Evolutionary conservation across 2,797 vertebrate species (phyloP).

Genomic region (Enteromius argenteus): DNA sequence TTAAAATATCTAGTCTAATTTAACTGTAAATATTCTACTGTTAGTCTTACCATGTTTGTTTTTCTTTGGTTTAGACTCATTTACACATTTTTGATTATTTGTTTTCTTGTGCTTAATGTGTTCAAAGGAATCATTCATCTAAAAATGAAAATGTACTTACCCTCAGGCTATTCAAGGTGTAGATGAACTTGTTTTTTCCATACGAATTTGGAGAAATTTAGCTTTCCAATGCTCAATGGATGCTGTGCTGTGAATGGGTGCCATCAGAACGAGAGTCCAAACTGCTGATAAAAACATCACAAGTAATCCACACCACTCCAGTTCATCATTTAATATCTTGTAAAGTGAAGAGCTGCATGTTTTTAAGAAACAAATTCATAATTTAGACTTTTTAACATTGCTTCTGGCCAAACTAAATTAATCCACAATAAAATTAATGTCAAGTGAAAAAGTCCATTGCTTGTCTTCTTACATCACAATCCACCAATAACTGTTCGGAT

Average conservation of each 20-base stretch:
- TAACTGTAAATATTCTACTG: not conserved
- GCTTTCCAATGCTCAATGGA: not conserved
- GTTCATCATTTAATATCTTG: not conserved
- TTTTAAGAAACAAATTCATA: not conserved
- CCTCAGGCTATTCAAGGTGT: not conserved
- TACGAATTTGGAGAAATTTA: not conserved
- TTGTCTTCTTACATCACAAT: not conserved
- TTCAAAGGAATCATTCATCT: not conserved
- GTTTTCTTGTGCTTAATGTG: not conserved
- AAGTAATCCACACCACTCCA: not conserved
- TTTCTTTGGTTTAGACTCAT: not conserved
- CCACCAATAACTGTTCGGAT: not conserved
- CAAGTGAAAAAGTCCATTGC: not conserved
- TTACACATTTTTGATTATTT: not conserved
- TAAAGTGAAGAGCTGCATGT: not conserved
- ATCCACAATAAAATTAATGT: not conserved
- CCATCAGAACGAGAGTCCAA: not conserved
- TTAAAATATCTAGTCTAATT: not conserved
- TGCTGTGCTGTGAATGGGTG: not conserved
- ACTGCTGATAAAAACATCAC: not conserved
- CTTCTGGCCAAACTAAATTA: not conserved
- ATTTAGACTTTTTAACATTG: not conserved
- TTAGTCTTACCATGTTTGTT: not conserved
- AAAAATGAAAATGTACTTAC: not conserved
- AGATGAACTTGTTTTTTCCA: not conserved